A percentile compares a stretch with the other conserved stretches of the same genome.
These are phyloP conservation scores for Genyomyrus donnyi DNA, from an alignment of 2,113 vertebrate genomes.

Conservation along the genomic window DNA sequence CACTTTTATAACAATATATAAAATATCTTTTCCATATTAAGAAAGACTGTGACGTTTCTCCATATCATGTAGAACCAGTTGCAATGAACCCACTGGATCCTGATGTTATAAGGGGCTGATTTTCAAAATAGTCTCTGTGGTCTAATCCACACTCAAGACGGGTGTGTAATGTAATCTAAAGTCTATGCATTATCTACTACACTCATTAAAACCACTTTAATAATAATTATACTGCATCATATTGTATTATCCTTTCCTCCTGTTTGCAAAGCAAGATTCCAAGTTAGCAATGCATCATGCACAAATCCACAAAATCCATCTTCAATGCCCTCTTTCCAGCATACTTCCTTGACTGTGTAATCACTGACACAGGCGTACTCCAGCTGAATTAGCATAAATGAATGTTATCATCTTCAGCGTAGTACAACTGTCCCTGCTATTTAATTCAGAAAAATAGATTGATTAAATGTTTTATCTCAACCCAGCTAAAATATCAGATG, in stretches of 20 bases:
- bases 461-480: background rate
- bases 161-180: constrained; percentile 1
- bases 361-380: background rate
- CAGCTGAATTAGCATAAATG: background rate
- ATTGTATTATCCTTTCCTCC: background rate
- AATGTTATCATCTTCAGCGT: background rate
- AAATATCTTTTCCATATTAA: background rate
- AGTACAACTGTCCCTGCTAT: background rate
- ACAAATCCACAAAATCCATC: background rate
- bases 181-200: background rate
- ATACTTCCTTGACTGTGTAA: background rate
- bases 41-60: background rate
- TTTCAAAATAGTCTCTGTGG: constrained; percentile 53
- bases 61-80: constrained; percentile 33
- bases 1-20: background rate
- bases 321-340: background rate
- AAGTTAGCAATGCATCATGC: background rate
- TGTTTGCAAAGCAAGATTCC: background rate
- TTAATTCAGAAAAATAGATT: background rate
- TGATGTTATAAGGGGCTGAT: constrained; percentile 34
- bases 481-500: background rate
- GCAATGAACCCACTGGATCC: constrained; percentile 48
- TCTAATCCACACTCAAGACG: constrained; percentile 55
- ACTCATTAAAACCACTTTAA: background rate
- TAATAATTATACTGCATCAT: background rate